Evolutionary conservation across 1,140 invertebrate genomes (phyloP).

Genomic region (Calycopis cecrops): DNA sequence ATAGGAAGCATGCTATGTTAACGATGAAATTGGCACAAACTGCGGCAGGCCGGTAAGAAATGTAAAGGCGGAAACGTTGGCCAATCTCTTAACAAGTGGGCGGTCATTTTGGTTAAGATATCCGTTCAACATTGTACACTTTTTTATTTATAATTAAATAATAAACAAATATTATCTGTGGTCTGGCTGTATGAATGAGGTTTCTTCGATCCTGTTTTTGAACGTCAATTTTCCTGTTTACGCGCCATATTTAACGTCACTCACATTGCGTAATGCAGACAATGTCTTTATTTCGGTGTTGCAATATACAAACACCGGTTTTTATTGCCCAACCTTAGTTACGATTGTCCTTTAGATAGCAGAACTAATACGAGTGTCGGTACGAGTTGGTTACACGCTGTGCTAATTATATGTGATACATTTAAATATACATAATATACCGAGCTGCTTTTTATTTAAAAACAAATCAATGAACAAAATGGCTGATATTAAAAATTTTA

Average conservation of each 20-base stretch:
- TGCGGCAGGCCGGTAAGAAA: conserved; percentile 25
- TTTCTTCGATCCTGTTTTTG: conserved; percentile 22
- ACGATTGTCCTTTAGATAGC: conserved; percentile 3
- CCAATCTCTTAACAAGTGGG: conserved; percentile 36
- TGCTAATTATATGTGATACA: too few relatives aligned
- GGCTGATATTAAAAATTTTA: too few relatives aligned
- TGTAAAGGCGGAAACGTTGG: conserved; percentile 38
- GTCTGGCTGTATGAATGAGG: conserved; percentile 27
- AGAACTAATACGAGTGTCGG: not conserved
- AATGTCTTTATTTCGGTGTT: conserved; percentile 24
- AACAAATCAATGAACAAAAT: too few relatives aligned
- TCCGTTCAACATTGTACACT: conserved; percentile 9
- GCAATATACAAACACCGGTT: conserved; percentile 26
- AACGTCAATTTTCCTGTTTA: conserved; percentile 34
- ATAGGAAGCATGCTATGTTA: conserved; percentile 22
- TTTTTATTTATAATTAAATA: not conserved
- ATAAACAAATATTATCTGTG: conserved; percentile 18
- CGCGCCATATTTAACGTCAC: conserved; percentile 18
- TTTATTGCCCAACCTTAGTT: conserved; percentile 7
- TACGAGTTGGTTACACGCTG: too few relatives aligned
- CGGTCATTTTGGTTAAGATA: conserved; percentile 26
- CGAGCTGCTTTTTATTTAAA: too few relatives aligned
- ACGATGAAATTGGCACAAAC: conserved; percentile 23
- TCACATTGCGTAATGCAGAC: conserved; percentile 29
- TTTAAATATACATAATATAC: too few relatives aligned